A percentile compares a stretch with the other conserved stretches of the same genome.
These are phyloP conservation scores for Amazona guildingii DNA, from an alignment of 2,113 vertebrate genomes.

Conservation along the genomic window DNA sequence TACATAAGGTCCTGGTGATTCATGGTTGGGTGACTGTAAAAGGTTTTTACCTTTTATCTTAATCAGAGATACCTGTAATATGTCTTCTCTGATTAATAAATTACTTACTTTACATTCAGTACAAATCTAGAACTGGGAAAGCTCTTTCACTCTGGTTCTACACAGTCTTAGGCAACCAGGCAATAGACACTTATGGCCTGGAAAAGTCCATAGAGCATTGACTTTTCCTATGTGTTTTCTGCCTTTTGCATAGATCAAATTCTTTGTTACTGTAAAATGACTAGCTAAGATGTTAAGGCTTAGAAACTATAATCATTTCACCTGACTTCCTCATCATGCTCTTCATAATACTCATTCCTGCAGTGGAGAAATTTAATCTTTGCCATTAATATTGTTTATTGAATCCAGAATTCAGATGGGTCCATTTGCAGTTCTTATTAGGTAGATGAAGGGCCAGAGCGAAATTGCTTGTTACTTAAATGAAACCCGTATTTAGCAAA, in stretches of 20 bases:
- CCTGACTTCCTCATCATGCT: conserved; percentile 8
- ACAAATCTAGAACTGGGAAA: not conserved
- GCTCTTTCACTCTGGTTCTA: not conserved
- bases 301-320: conserved; percentile 1
- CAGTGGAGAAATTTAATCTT: conserved; percentile 45
- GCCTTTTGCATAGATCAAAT: not conserved
- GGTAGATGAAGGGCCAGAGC: conserved; percentile 34
- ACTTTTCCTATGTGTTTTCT: not conserved
- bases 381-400: conserved; percentile 36
- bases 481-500: conserved; percentile 52
- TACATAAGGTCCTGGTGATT: not conserved
- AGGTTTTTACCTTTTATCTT: not conserved
- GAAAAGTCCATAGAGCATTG: not conserved
- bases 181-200: not conserved
- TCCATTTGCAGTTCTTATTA: conserved; percentile 40
- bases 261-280: conserved; percentile 19
- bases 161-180: not conserved
- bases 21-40: not conserved
- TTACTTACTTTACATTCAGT: not conserved
- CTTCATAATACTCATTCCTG: conserved; percentile 9
- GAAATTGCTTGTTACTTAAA: conserved; percentile 55
- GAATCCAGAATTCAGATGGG: not conserved
- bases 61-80: not conserved
- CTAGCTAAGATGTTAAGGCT: not conserved
- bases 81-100: not conserved